A percentile compares a stretch with the other conserved stretches of the same genome.
These are phyloP conservation scores for Ephydatia muelleri DNA, from an alignment of 37 sponge, comb jelly and placozoan genomes.

Conservation along the genomic window DNA sequence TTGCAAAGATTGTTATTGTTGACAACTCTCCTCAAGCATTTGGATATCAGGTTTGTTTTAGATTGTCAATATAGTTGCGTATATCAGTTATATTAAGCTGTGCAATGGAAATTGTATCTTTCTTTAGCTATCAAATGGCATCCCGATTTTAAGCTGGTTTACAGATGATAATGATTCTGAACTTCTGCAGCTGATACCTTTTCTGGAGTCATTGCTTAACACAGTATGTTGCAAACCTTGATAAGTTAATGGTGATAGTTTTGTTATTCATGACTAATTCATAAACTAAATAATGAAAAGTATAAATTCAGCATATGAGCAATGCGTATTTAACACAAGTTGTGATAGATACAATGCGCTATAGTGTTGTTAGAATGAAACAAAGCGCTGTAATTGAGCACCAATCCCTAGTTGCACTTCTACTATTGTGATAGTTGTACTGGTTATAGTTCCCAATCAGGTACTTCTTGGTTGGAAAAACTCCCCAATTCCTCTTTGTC, in stretches of 20 bases:
- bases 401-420: no score
- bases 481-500: no score
- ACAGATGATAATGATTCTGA: slow-evolving; percentile 81
- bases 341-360: no score
- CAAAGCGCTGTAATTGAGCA: no score
- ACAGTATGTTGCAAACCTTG: slow-evolving; percentile 64
- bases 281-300: neutral
- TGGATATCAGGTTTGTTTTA: slow-evolving; percentile 86
- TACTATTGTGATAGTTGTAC: no score
- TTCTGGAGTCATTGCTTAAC: slow-evolving; percentile 77
- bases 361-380: no score
- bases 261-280: no score
- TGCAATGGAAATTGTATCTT: neutral
- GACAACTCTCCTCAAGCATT: slow-evolving; percentile 98
- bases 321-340: no score
- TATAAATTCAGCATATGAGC: neutral
- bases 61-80: neutral
- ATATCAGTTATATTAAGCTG: no score
- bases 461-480: no score
- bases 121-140: slow-evolving; percentile 89
- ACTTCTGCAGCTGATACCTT: slow-evolving; percentile 85
- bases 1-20: slow-evolving; percentile 90
- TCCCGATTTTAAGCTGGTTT: slow-evolving; percentile 97
- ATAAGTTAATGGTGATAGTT: no score
- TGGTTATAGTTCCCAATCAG: no score